These are phyloP conservation scores for Lamellibrachia luymesi DNA, from an alignment of 1,140 invertebrate genomes.

Conservation along the genomic window DNA sequence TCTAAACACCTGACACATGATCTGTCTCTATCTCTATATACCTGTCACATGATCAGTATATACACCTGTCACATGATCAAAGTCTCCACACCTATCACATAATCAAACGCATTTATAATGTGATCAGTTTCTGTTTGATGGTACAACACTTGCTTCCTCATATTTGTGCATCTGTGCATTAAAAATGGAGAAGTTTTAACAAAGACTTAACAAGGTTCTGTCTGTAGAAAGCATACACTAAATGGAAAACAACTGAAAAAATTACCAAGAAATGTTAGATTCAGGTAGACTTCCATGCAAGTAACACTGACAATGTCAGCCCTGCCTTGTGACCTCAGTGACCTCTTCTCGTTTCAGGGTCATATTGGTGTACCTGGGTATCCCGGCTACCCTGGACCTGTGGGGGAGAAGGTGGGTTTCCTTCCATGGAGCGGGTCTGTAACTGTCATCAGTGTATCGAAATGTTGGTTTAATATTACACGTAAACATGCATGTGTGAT, in stretches of 20 bases:
- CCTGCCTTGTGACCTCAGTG: background rate
- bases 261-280: background rate
- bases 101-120: background rate
- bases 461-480: background rate
- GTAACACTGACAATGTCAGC: background rate
- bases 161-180: background rate
- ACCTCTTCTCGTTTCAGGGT: slow-evolving; percentile 21
- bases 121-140: background rate
- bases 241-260: background rate
- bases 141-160: background rate
- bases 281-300: too few species aligned
- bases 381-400: slow-evolving; percentile 72
- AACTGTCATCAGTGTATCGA: background rate
- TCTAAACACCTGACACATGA: too few species aligned
- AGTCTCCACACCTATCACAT: background rate
- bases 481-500: background rate
- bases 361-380: slow-evolving; percentile 71
- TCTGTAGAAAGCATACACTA: background rate
- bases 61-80: background rate
- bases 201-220: background rate
- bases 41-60: background rate
- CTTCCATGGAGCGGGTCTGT: background rate
- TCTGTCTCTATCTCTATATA: background rate
- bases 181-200: background rate
- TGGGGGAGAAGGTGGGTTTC: slow-evolving; percentile 42